Evolutionary conservation across 2,888 invertebrate genomes (phyloP), one percentile per base, ranked within the genome.

Genomic region (Barypeithes pellucidus): DNA sequence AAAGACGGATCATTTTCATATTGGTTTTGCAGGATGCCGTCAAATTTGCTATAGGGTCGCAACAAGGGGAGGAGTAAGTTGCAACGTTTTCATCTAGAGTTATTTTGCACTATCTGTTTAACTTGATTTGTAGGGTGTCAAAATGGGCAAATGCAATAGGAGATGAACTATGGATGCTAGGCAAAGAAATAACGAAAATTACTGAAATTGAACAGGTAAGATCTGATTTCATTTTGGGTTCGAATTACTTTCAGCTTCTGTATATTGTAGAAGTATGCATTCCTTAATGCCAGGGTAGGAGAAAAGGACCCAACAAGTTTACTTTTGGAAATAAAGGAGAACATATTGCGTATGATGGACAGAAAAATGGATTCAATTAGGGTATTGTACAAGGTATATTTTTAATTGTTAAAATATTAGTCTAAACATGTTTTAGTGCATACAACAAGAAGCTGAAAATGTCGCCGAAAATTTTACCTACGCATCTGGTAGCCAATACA

Each of bases 331-430:
- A 94, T 96, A 74, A 91, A 94, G 66, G 90, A 91, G 66, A 95
- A 94, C 81, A 93, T 97, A 70, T 93, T 94, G 76, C 91, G 91
- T 66, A 95, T 97, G 94, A 89, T 96, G 79, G 91, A 93, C 52
- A 90, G 94, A 80, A 96, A 96, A 90, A 94, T 95, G 88, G 94
- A 95, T 81, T 95, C 96, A n/a, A 94, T 96, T 69, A 90, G 90
- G 88, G 93, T 93, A 88, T 36, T 57, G 12, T 16, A n/a, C n/a
- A 16, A 16, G n/a, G n/a, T n/a, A 1, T 3, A n/a, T 16, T 12
- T 43, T 43, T 43, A 12, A 1, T 43, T 16, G 0, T 43, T 16
- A 39, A 43, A 72, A 65, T 61, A 47, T 60, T 45, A 3, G 14
- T 71, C 67, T 57, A 72, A 74, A 69, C 87, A 63, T 22, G 43